Conservation (phyloP, 2,797 vertebrate species). For the Bovichtus diacanthus region DNA sequence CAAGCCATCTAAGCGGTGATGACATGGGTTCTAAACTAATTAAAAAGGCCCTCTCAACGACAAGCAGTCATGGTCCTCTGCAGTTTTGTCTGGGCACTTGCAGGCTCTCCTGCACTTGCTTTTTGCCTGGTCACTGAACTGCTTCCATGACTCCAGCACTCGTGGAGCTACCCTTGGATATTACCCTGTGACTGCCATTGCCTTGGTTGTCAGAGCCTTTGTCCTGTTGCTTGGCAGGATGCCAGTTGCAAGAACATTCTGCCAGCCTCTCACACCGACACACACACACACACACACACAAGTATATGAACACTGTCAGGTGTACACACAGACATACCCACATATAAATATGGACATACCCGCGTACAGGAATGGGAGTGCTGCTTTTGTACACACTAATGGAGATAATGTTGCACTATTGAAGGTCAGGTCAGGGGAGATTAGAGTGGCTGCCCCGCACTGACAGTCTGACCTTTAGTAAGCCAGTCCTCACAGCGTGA, state of each 20-base stretch:
- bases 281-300: slow-evolving; percentile 5
- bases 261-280: slow-evolving; percentile 18
- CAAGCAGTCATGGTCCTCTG: slow-evolving; percentile 33
- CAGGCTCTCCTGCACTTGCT: slow-evolving; percentile 40
- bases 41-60: slow-evolving; percentile 56
- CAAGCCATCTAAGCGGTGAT: slow-evolving; percentile 62
- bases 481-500: slow-evolving; percentile 62
- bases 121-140: slow-evolving; percentile 48
- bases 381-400: slow-evolving; percentile 66
- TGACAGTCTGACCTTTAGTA: slow-evolving; percentile 83
- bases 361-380: slow-evolving; percentile 43
- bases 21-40: slow-evolving; percentile 68
- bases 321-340: slow-evolving; percentile 22
- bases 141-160: slow-evolving; percentile 46
- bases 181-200: slow-evolving; percentile 66
- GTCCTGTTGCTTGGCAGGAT: slow-evolving; percentile 54
- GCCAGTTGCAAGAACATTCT: slow-evolving; percentile 58
- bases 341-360: slow-evolving; percentile 39
- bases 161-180: slow-evolving; percentile 58
- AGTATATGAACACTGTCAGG: slow-evolving; percentile 20
- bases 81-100: slow-evolving; percentile 49
- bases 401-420: slow-evolving; percentile 71
- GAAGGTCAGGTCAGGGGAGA: slow-evolving; percentile 76
- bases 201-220: slow-evolving; percentile 58
- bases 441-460: slow-evolving; percentile 67